Conservation (phyloP, 2,888 invertebrate species). For the Platynereis dumerilii region DNA sequence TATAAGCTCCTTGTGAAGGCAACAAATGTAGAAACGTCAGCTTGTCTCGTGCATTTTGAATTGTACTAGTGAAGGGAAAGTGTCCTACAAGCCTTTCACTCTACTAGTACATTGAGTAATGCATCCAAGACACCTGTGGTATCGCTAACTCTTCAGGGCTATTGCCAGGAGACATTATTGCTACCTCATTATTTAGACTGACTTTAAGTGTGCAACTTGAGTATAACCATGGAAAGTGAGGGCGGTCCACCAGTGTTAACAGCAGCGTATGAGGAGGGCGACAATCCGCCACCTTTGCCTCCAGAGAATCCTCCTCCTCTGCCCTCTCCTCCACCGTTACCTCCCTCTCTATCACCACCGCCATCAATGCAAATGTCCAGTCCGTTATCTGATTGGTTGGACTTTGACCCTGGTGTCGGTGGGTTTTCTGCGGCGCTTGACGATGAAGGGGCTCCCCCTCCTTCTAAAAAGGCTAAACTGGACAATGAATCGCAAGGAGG, state of each 20-base stretch:
- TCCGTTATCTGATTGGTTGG: constrained; percentile 42
- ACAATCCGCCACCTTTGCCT: constrained; percentile 8
- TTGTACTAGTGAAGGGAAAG: constrained; percentile 27
- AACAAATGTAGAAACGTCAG: no score
- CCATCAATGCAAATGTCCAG: constrained; percentile 49
- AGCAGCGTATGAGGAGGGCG: background rate
- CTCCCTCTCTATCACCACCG: constrained; percentile 35
- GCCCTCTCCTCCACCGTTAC: constrained; percentile 18
- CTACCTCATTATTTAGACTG: no score
- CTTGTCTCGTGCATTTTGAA: constrained; percentile 20
- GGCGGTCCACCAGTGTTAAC: no score
- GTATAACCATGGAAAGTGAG: no score
- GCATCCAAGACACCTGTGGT: constrained; percentile 10
- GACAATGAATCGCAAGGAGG: constrained; percentile 10
- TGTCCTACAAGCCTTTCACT: constrained; percentile 20
- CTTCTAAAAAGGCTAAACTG: background rate
- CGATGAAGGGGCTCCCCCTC: background rate
- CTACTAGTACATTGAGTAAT: constrained; percentile 25
- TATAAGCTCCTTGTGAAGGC: no score
- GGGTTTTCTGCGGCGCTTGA: constrained; percentile 18
- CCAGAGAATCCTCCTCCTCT: constrained; percentile 8
- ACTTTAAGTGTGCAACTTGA: no score
- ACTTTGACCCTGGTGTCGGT: constrained; percentile 48
- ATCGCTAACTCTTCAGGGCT: background rate
- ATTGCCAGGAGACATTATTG: no score